Evolutionary conservation across 35 echinoderm and acorn worm genomes (phyloP).

Genomic region (Hemicentrotus pulcherrimus): DNA sequence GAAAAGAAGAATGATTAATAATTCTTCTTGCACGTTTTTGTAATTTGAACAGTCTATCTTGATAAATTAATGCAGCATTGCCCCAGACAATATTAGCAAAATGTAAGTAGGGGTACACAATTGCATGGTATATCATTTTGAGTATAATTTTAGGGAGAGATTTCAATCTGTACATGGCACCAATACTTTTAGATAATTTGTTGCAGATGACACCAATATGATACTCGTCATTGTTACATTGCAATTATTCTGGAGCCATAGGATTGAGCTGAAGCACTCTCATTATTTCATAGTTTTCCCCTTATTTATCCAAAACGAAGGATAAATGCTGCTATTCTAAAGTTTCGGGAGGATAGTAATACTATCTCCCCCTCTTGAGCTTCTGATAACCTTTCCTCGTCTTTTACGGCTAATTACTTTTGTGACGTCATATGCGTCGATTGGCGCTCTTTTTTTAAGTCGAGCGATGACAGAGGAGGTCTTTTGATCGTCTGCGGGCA

Average conservation of each 20-base stretch:
- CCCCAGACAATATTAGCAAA: too few relatives aligned
- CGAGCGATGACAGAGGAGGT: background rate
- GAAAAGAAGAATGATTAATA: too few relatives aligned
- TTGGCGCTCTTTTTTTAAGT: background rate
- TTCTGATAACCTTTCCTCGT: constrained; percentile 29
- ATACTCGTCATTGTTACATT: background rate
- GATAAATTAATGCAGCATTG: too few relatives aligned
- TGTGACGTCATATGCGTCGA: background rate
- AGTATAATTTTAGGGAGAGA: too few relatives aligned
- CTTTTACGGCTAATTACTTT: constrained; percentile 21
- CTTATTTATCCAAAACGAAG: background rate
- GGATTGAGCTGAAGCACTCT: background rate
- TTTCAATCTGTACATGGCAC: too few relatives aligned
- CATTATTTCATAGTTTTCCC: background rate
- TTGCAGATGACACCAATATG: too few relatives aligned
- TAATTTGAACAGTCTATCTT: too few relatives aligned
- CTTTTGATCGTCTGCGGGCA: background rate
- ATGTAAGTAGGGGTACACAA: too few relatives aligned
- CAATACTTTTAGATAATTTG: too few relatives aligned
- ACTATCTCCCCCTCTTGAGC: background rate
- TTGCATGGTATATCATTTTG: too few relatives aligned
- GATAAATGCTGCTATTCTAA: constrained; percentile 6
- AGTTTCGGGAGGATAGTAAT: background rate
- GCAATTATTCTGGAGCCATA: background rate
- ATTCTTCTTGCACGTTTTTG: too few relatives aligned